Base-by-base conservation (phyloP, 2,888 invertebrate species). In the Lasioglossum marginatum region DNA sequence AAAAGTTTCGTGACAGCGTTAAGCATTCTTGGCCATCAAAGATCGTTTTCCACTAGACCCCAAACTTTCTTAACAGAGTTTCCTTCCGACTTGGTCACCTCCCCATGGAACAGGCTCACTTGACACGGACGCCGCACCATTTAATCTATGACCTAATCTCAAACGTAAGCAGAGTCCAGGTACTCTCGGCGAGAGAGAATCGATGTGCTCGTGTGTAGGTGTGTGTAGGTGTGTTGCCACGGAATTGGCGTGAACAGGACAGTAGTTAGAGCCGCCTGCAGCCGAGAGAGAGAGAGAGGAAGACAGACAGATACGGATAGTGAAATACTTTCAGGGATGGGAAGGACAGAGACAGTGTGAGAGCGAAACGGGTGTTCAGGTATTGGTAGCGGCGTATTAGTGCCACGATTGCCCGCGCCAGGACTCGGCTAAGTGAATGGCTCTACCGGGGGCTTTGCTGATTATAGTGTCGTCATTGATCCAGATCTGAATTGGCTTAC, bases 381-480 rank as follows among this genome's bases (percentile, higher is more conserved):
- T 76, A 86, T 76, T 68, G 86, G 78, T 37, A 73, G 84, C 43
- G 75, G 72, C 72, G 86, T 90, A 90, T 88, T 88, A 89, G 89
- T 73, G 86, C 77, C 48, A 78, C 88, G 91, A 91, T 91, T 87
- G 89, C 86, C 86, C 79, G 71, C 85, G 79, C 85, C 85, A 87
- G 85, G 83, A 77, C 79, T 82, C 77, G 87, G 86, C 92, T 93
- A 93, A 93, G 92, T 93, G 92, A 93, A 93, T 92, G 90, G 92
- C 88, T 89, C 89, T 90, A 77, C 87, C 83, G 92, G 92, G 92
- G 89, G 92, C 92, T 93, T 92, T 90, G 89, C 92, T 92, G 92
- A 93, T 93, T 92, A 92, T 92, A 92, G 91, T 90, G 91, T 87
- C 92, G 92, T 88, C 93, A 92, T 93, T 92, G 94, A 93, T 93